phyloP scores from a whole-genome alignment of 2,797 vertebrate species.

The Poeciliopsis infans region DNA sequence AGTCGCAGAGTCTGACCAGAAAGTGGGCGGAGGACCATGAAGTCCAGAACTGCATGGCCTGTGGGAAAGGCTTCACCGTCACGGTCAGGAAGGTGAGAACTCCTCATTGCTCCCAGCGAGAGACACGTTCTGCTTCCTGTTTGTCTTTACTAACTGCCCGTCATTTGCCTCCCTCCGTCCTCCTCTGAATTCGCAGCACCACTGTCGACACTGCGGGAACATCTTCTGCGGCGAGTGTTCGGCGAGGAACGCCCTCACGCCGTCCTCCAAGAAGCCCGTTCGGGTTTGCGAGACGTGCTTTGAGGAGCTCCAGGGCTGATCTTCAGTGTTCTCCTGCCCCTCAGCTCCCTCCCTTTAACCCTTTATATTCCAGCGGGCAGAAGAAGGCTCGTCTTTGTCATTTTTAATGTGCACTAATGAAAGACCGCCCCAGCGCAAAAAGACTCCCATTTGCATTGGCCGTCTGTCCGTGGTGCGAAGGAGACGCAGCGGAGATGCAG shows the following conservation, averaged over 20 bases:
- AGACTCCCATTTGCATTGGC: constrained; percentile 33
- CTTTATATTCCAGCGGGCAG: constrained; percentile 46
- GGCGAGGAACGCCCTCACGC: constrained; percentile 90
- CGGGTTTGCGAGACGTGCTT: constrained; percentile 95
- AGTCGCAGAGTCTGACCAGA: constrained; percentile 92
- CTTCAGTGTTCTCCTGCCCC: not conserved
- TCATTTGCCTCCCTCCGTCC: constrained; percentile 3
- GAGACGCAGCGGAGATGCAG: constrained; percentile 8
- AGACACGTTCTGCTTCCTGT: not conserved
- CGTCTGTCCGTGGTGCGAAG: constrained; percentile 22
- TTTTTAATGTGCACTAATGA: constrained; percentile 85
- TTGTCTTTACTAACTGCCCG: not conserved
- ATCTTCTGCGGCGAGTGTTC: constrained; percentile 98
- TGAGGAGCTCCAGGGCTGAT: constrained; percentile 93
- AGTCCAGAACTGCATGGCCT: constrained; percentile 97
- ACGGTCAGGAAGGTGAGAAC: constrained; percentile 90
- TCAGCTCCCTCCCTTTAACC: constrained; percentile 1
- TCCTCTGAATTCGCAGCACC: constrained; percentile 84
- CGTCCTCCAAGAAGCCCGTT: constrained; percentile 97
- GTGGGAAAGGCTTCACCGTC: constrained; percentile 94
- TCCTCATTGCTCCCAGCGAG: not conserved
- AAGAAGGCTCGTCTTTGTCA: constrained; percentile 65
- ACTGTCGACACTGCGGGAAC: constrained; percentile 98
- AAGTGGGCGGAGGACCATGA: constrained; percentile 98
- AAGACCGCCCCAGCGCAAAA: constrained; percentile 64